Evolutionary conservation across 2,797 vertebrate species (phyloP).

Genomic region (Eupleurogrammus muticus): DNA sequence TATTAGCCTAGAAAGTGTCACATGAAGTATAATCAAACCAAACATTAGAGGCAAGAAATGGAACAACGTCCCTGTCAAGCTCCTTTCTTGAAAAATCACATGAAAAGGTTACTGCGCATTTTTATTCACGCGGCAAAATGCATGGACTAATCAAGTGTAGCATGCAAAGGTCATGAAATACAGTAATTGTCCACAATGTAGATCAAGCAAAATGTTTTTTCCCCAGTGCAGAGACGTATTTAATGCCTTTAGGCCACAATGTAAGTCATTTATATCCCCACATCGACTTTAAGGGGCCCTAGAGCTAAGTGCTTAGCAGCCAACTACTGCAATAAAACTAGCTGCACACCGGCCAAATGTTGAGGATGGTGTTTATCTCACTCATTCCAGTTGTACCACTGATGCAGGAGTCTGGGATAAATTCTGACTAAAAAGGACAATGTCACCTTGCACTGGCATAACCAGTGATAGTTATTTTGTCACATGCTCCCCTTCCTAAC

Average conservation of each 20-base stretch:
- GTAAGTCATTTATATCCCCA: slow-evolving; percentile 7
- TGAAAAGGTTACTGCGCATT: slow-evolving; percentile 56
- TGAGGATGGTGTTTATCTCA: background rate
- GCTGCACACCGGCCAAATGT: background rate
- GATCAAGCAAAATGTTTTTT: slow-evolving; percentile 1
- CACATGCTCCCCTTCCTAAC: background rate
- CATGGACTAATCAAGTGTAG: slow-evolving; percentile 43
- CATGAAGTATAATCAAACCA: slow-evolving; percentile 1
- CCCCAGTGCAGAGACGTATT: background rate
- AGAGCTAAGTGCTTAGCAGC: background rate
- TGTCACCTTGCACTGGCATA: background rate
- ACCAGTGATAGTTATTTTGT: background rate
- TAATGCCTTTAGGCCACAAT: background rate
- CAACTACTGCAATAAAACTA: background rate
- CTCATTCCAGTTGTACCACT: background rate
- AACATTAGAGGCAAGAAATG: background rate
- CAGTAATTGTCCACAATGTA: slow-evolving; percentile 23
- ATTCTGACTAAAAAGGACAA: background rate
- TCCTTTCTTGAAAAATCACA: slow-evolving; percentile 20
- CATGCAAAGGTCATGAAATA: slow-evolving; percentile 51
- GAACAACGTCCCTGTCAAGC: slow-evolving; percentile 26
- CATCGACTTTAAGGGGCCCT: background rate
- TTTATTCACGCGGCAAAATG: slow-evolving; percentile 36
- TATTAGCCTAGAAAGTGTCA: background rate
- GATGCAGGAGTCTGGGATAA: background rate